phyloP scores from a whole-genome alignment of 53 echinoderm and acorn worm species.

The Patiria pectinifera region DNA sequence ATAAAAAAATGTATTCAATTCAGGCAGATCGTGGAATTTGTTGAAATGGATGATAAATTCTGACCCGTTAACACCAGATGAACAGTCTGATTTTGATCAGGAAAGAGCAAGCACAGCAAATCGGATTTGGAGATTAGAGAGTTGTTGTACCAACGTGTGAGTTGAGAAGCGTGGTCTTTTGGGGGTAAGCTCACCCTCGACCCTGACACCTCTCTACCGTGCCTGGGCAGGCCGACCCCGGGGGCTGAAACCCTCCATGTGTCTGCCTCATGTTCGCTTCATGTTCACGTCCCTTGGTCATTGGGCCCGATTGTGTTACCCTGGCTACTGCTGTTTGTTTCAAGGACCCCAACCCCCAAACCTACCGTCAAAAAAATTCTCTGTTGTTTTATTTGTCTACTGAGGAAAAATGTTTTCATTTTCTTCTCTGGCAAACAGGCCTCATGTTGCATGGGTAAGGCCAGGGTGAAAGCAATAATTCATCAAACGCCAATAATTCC shows the following conservation, averaged over 20 bases:
- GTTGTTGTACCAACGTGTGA: background rate
- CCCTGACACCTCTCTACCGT: conserved; percentile 19
- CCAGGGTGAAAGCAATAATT: background rate
- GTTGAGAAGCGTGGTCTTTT: background rate
- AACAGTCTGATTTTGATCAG: background rate
- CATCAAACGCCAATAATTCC: background rate
- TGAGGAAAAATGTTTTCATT: background rate
- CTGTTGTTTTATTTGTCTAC: conserved; percentile 32
- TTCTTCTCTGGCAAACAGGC: background rate
- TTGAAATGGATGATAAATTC: background rate
- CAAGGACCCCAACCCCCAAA: background rate
- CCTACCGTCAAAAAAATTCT: background rate
- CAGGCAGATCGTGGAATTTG: background rate
- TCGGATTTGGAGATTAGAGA: background rate
- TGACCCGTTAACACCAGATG: background rate
- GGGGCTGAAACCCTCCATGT: conserved; percentile 33
- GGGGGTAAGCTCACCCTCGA: conserved; percentile 44
- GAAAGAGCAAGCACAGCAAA: conserved; percentile 33
- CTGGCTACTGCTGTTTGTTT: conserved; percentile 8
- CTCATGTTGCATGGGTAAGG: background rate
- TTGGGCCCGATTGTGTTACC: conserved; percentile 18
- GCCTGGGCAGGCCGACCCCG: background rate
- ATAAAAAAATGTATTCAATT: background rate
- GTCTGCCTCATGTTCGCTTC: conserved; percentile 41
- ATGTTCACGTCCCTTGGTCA: conserved; percentile 53